Conservation (phyloP, 1,140 invertebrate species). For the Periplaneta americana region DNA sequence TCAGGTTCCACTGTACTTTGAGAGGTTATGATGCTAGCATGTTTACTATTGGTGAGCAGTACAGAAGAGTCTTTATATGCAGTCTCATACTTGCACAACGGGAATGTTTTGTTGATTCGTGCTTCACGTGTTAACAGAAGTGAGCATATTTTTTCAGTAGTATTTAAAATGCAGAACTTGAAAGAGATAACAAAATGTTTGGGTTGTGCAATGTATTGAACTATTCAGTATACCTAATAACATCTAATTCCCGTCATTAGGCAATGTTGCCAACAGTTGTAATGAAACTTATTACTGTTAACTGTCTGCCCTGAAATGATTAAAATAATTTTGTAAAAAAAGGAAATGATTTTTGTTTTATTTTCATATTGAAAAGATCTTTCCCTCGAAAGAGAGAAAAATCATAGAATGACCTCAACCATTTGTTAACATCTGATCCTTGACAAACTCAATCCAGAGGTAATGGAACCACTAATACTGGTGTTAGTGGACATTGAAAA, state of each 20-base stretch:
- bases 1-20: background rate
- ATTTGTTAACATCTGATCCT: no score
- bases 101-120: background rate
- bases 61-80: no score
- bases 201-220: background rate
- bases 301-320: background rate
- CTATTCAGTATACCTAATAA: background rate
- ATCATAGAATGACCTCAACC: no score
- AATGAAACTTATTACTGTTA: background rate
- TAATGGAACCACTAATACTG: no score
- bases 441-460: no score
- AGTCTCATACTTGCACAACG: background rate
- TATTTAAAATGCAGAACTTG: background rate
- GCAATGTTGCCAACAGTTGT: no score
- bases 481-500: no score
- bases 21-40: no score
- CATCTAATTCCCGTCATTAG: background rate
- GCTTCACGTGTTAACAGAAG: background rate
- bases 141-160: background rate
- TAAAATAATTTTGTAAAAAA: background rate
- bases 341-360: background rate
- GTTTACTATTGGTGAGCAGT: no score
- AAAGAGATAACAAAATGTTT: background rate
- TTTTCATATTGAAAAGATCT: background rate
- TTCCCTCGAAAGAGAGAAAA: background rate